Evolutionary conservation across 2,888 invertebrate genomes (phyloP).

Genomic region (Tetanocera ferruginea): DNA sequence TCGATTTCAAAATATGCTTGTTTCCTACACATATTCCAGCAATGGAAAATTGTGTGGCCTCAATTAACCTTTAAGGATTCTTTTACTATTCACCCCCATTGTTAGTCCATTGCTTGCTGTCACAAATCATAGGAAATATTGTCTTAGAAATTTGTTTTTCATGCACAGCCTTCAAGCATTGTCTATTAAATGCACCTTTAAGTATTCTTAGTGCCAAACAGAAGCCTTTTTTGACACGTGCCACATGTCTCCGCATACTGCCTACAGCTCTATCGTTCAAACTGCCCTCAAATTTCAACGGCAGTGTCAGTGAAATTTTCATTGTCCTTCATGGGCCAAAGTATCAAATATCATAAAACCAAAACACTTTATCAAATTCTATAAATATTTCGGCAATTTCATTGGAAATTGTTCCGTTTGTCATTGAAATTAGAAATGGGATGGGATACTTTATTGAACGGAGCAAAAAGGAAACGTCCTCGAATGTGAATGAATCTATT

Average conservation of each 20-base stretch:
- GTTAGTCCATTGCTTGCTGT: not conserved
- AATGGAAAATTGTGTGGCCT: too few species aligned
- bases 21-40: too few species aligned
- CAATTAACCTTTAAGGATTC: too few species aligned
- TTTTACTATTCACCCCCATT: too few species aligned
- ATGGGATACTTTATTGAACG: too few species aligned
- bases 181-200: not conserved
- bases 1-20: too few species aligned
- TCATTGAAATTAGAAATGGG: not conserved
- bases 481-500: not conserved
- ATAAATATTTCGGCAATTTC: slow-evolving; percentile 3
- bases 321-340: not conserved
- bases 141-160: not conserved
- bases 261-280: not conserved
- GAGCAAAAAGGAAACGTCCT: too few species aligned
- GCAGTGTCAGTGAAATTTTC: not conserved
- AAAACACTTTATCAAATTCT: slow-evolving; percentile 10
- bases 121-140: not conserved
- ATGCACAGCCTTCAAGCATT: not conserved
- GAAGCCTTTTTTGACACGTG: slow-evolving; percentile 12
- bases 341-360: slow-evolving; percentile 3
- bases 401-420: not conserved
- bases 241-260: slow-evolving; percentile 11
- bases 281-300: not conserved
- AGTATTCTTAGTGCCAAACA: not conserved